A percentile compares a stretch with the other conserved stretches of the same genome.
These are phyloP conservation scores for Nudaria mundana DNA, from an alignment of 2,888 invertebrate genomes.

Conservation along the genomic window DNA sequence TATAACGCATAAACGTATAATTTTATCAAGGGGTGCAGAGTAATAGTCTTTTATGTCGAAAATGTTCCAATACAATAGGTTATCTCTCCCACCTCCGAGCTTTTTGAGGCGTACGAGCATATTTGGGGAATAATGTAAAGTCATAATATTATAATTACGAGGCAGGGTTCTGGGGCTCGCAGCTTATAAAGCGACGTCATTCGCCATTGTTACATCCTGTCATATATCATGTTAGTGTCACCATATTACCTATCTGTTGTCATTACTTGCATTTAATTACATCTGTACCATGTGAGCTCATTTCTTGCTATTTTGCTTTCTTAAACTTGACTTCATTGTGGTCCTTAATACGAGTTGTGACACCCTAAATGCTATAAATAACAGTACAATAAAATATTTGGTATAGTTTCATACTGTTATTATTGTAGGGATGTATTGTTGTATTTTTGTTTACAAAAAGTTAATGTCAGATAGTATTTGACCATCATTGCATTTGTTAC, in stretches of 20 bases:
- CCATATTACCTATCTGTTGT: slow-evolving; percentile 50
- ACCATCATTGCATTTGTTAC: slow-evolving; percentile 67
- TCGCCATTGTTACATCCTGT: slow-evolving; percentile 61
- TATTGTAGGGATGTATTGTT: slow-evolving; percentile 56
- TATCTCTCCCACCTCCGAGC: slow-evolving; percentile 41
- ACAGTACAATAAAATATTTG: slow-evolving; percentile 60
- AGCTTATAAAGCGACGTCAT: slow-evolving; percentile 61
- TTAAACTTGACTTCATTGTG: slow-evolving; percentile 12
- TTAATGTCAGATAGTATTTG: slow-evolving; percentile 58
- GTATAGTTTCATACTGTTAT: slow-evolving; percentile 62
- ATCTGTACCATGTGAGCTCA: no score
- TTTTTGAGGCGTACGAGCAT: slow-evolving; percentile 36
- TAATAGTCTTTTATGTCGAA: slow-evolving; percentile 40
- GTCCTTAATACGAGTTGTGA: slow-evolving; percentile 14
- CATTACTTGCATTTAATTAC: no score
- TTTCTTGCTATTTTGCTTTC: no score
- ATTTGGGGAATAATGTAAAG: slow-evolving; percentile 67
- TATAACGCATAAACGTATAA: slow-evolving; percentile 24
- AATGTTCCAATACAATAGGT: slow-evolving; percentile 42
- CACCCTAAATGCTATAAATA: slow-evolving; percentile 61
- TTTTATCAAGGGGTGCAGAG: slow-evolving; percentile 32
- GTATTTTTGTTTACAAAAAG: slow-evolving; percentile 70
- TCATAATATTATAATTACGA: slow-evolving; percentile 74
- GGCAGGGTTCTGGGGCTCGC: slow-evolving; percentile 44
- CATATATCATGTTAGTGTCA: slow-evolving; percentile 56